Conservation (phyloP, 1,140 invertebrate genomes). For the Ostrea denselamellosa region DNA sequence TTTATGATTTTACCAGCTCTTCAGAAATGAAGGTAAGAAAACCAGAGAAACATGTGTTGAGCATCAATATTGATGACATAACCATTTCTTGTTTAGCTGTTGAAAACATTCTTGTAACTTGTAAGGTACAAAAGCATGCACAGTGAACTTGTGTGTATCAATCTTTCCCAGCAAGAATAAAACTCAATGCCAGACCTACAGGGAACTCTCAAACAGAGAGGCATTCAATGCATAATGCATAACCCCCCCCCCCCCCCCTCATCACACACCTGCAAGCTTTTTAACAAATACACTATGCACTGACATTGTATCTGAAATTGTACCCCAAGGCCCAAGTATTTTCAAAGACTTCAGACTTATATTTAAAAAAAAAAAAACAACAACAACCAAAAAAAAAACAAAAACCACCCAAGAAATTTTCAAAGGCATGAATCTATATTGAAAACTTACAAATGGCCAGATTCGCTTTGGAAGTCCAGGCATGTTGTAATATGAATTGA, state of each 20-base stretch:
- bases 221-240: not conserved
- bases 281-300: not conserved
- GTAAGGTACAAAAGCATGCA: not conserved
- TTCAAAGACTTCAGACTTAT: not conserved
- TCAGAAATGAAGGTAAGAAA: slow-evolving; percentile 23
- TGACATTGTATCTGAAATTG: not conserved
- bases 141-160: not conserved
- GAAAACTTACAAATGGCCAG: slow-evolving; percentile 18
- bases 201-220: not conserved
- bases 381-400: too few relatives aligned
- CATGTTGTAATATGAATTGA: not conserved
- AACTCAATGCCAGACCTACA: not conserved
- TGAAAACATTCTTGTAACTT: not conserved
- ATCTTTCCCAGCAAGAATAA: not conserved
- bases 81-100: not conserved
- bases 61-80: slow-evolving; percentile 7
- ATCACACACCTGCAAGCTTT: too few relatives aligned
- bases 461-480: not conserved
- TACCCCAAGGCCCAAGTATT: not conserved
- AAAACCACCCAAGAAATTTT: too few relatives aligned
- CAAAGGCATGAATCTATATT: not conserved
- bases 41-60: not conserved
- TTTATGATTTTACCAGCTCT: not conserved
- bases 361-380: too few relatives aligned
- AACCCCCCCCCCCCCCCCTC: too few relatives aligned